Percentiles rank a stretch among this genome's conserved stretches.
These are phyloP conservation scores for Geophilus truncorum DNA, from an alignment of 2,888 invertebrate species.

Conservation along the genomic window DNA sequence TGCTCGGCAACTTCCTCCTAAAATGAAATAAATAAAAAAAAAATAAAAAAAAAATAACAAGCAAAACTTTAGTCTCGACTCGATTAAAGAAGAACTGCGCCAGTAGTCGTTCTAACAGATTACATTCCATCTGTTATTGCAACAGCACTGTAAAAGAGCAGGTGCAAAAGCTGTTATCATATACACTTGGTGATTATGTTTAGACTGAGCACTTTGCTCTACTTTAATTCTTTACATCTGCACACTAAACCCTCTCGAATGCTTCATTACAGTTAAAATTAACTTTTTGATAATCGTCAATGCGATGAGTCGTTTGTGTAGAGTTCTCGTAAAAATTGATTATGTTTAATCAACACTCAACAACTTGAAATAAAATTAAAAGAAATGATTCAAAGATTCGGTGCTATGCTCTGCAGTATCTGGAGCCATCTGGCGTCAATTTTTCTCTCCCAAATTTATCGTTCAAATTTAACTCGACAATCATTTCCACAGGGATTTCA, in stretches of 20 bases:
- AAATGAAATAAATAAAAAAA: constrained; percentile 33
- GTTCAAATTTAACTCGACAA: neutral
- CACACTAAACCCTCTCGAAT: neutral
- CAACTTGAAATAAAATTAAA: too few species aligned
- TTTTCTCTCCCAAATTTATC: constrained; percentile 7
- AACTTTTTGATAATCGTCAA: too few species aligned
- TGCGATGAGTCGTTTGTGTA: too few species aligned
- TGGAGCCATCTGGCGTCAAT: constrained; percentile 13
- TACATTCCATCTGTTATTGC: neutral
- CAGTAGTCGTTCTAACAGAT: neutral
- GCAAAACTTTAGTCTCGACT: neutral
- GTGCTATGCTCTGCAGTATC: neutral
- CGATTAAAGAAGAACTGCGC: neutral
- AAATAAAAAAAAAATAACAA: too few species aligned
- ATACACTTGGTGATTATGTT: neutral
- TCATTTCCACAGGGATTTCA: neutral
- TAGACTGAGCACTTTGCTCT: neutral
- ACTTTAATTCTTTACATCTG: neutral
- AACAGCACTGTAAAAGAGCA: neutral
- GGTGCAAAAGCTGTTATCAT: neutral
- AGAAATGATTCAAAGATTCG: neutral
- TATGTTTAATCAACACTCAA: too few species aligned
- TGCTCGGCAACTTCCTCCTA: constrained; percentile 72
- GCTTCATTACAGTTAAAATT: too few species aligned
- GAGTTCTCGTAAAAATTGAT: too few species aligned